A percentile compares a stretch with the other conserved stretches of the same genome.
These are phyloP conservation scores for Pachyuromys duprasi DNA, from an alignment of 2,797 vertebrate genomes.

Conservation along the genomic window DNA sequence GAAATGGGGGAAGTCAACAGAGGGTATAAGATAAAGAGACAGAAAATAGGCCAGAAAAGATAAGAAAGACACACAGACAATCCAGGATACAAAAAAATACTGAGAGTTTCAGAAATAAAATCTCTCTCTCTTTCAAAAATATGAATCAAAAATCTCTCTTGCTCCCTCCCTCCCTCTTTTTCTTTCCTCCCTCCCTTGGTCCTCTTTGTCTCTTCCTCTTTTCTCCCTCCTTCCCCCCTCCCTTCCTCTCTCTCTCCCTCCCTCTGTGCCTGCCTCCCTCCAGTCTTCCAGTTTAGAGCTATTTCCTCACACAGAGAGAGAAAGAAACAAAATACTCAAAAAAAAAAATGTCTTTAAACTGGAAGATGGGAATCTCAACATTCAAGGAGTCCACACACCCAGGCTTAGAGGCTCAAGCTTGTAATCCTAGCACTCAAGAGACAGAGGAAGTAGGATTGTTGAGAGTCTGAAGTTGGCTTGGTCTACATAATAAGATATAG, in stretches of 20 bases:
- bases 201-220: not conserved
- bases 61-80: constrained; percentile 27
- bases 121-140: not conserved
- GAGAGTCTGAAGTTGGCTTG: not conserved
- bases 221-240: no score
- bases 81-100: constrained; percentile 25
- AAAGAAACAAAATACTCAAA: constrained; percentile 36
- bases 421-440: not conserved
- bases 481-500: not conserved
- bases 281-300: not conserved
- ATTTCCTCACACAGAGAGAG: not conserved
- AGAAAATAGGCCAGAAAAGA: constrained; percentile 43
- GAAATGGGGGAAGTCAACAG: constrained; percentile 58
- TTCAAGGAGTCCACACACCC: not conserved
- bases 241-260: no score
- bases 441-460: not conserved
- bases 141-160: not conserved
- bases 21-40: constrained; percentile 42
- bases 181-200: fast-evolving
- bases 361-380: constrained; percentile 31
- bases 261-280: not conserved
- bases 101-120: constrained; percentile 1
- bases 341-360: constrained; percentile 32
- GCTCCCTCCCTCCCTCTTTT: fast-evolving
- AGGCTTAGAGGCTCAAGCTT: not conserved